Evolutionary conservation across 2,797 vertebrate species (phyloP).

Genomic region (Sebastes vulpes): DNA sequence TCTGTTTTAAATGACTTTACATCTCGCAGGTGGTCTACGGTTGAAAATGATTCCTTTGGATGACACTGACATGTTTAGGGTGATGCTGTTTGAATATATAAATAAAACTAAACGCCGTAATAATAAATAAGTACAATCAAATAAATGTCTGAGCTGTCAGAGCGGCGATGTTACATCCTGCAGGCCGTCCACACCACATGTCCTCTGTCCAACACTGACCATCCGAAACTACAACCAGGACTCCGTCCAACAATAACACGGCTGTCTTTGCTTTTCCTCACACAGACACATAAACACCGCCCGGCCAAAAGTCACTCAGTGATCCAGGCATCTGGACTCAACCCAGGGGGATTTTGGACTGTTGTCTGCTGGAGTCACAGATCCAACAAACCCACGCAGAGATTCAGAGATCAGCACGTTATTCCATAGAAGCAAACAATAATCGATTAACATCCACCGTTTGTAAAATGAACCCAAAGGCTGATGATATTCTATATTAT

Average conservation of each 20-base stretch:
- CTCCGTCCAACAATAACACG: constrained; percentile 35
- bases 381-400: constrained; percentile 1
- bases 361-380: background rate
- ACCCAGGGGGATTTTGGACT: constrained; percentile 5
- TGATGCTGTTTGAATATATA: background rate
- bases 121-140: background rate
- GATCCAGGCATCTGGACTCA: constrained; percentile 18
- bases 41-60: background rate
- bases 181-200: background rate
- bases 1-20: background rate
- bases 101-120: background rate
- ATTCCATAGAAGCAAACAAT: background rate
- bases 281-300: constrained; percentile 1
- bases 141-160: background rate
- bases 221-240: background rate
- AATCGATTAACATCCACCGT: background rate
- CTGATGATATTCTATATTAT: background rate
- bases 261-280: constrained; percentile 18
- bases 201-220: constrained; percentile 5
- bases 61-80: background rate
- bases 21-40: background rate
- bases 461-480: background rate
- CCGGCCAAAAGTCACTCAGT: background rate
- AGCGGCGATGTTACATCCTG: background rate
- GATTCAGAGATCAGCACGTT: background rate